These are phyloP conservation scores for Gallinago jamesoni DNA, from an alignment of 2,113 vertebrate genomes.

Conservation along the genomic window DNA sequence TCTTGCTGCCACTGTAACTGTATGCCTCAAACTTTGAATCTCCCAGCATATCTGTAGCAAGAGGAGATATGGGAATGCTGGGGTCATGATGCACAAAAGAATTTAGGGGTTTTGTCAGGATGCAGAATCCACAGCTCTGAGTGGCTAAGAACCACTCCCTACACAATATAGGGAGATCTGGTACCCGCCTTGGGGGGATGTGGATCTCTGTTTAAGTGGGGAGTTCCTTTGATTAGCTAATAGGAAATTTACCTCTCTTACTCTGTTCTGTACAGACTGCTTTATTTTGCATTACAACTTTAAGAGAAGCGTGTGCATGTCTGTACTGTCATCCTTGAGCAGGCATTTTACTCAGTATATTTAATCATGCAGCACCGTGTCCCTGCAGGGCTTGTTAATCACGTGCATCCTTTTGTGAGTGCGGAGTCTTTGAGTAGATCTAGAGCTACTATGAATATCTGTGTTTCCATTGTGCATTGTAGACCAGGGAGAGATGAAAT, in stretches of 20 bases:
- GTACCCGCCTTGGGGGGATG: background rate
- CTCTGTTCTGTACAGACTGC: background rate
- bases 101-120: background rate
- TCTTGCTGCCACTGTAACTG: background rate
- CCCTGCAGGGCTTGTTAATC: background rate
- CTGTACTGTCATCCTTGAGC: background rate
- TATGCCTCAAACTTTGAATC: background rate
- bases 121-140: background rate
- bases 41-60: background rate
- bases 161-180: background rate
- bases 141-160: background rate
- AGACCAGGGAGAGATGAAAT: background rate
- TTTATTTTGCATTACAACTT: background rate
- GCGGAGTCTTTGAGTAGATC: background rate
- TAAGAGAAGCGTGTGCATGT: background rate
- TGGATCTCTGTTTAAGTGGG: background rate
- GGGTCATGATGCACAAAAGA: background rate
- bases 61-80: background rate
- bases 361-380: background rate
- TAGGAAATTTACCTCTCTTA: background rate
- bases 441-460: background rate
- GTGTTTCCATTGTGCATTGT: background rate
- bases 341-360: background rate
- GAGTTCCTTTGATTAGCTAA: background rate
- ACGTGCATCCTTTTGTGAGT: background rate